Evolutionary conservation across 2,888 invertebrate species (phyloP).

Genomic region (Corbicula japonica): DNA sequence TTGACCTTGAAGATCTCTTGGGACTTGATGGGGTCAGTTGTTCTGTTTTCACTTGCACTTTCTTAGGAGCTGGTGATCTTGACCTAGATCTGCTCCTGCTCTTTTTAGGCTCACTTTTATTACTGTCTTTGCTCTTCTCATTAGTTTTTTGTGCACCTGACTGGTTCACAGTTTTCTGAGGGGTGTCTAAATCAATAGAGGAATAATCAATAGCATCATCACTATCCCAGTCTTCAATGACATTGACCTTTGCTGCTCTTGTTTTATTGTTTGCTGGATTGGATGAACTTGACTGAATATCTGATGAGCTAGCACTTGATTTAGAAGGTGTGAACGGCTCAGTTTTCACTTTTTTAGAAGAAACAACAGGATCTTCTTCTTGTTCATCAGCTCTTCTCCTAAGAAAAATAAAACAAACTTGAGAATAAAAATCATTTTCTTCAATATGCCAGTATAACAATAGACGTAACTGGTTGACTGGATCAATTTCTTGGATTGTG

Average conservation of each 20-base stretch:
- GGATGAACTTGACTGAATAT: too few species aligned
- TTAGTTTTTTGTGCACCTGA: too few species aligned
- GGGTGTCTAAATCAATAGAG: background rate
- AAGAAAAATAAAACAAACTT: constrained; percentile 1
- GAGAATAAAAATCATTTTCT: background rate
- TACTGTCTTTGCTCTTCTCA: background rate
- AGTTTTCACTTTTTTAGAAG: constrained; percentile 47
- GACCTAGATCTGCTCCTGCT: constrained; percentile 50
- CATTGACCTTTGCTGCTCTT: constrained; percentile 12
- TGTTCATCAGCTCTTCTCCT: constrained; percentile 31
- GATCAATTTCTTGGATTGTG: too few species aligned
- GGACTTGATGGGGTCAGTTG: constrained; percentile 14
- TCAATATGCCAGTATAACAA: too few species aligned
- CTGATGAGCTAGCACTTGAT: too few species aligned
- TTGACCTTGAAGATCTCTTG: constrained; percentile 7
- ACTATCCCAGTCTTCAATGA: constrained; percentile 52
- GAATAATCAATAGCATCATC: constrained; percentile 56
- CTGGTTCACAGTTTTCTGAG: background rate
- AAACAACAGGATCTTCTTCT: constrained; percentile 23
- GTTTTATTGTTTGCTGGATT: constrained; percentile 5
- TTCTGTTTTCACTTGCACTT: constrained; percentile 13
- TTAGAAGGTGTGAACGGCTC: constrained; percentile 52
- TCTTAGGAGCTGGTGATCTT: constrained; percentile 47
- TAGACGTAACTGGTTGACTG: too few species aligned
- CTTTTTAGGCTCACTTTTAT: background rate